phyloP scores from a whole-genome alignment of 2,113 vertebrate species.

The Bubalus kerabau region DNA sequence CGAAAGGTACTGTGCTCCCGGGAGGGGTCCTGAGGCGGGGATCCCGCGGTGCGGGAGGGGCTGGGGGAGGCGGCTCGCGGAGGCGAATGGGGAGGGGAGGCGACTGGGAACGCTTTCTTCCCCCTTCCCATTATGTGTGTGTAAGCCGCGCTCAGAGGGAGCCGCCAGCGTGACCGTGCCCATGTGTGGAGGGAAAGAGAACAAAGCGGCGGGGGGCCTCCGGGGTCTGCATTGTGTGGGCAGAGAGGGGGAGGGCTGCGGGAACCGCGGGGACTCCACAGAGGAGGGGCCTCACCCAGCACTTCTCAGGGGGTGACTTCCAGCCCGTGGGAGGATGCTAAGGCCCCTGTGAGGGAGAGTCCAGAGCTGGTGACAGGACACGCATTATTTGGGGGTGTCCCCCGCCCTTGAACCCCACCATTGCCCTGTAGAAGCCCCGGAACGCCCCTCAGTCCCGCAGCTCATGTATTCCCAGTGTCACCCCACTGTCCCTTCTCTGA shows the following conservation, averaged over 20 bases:
- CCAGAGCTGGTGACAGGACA: not conserved
- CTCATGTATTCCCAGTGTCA: not conserved
- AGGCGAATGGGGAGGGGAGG: not conserved
- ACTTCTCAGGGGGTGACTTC: not conserved
- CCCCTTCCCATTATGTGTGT: not conserved
- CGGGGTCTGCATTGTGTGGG: not conserved
- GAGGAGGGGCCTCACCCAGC: conserved; percentile 52
- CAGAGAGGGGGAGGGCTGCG: not conserved
- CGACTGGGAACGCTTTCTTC: not conserved
- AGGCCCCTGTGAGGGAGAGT: not conserved
- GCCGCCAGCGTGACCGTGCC: not conserved
- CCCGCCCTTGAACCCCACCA: not conserved
- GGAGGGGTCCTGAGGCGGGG: not conserved
- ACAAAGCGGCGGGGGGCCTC: not conserved
- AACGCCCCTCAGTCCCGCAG: not conserved
- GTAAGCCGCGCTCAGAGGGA: not conserved
- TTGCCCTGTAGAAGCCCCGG: not conserved
- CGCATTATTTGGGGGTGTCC: not conserved
- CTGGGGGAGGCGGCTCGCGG: not conserved
- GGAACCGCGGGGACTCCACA: not conserved
- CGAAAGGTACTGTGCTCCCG: not conserved
- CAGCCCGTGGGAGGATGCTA: not conserved
- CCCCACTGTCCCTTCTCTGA: not conserved
- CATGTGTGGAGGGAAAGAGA: not conserved
- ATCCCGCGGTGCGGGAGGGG: not conserved